Evolutionary conservation across 2,113 vertebrate genomes (phyloP).

Genomic region (Phrynocephalus versicolor): DNA sequence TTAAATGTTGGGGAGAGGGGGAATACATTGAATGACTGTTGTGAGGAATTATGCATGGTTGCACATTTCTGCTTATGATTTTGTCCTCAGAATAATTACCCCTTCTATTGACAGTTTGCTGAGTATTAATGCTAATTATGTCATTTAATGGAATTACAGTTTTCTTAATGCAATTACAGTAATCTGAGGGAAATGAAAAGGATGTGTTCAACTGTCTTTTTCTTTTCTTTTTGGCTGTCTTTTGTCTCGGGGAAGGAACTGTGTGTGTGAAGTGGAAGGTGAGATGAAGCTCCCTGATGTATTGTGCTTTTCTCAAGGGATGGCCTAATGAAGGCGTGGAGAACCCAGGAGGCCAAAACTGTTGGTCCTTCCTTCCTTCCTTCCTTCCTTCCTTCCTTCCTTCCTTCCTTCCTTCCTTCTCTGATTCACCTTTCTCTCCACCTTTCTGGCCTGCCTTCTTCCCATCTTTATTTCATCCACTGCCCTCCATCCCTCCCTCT

Average conservation of each 20-base stretch:
- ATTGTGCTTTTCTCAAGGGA: background rate
- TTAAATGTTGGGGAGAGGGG: too few species aligned
- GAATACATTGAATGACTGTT: conserved; percentile 65
- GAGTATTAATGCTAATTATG: conserved; percentile 80
- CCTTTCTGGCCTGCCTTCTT: too few species aligned
- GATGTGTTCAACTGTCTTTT: conserved; percentile 43
- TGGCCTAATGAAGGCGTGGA: too few species aligned
- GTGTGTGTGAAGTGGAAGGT: background rate
- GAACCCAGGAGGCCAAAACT: too few species aligned
- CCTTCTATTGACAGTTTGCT: conserved; percentile 78
- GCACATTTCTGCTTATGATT: conserved; percentile 69
- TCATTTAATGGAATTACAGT: conserved; percentile 80
- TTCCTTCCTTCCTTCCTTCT: too few species aligned
- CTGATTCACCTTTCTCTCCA: too few species aligned
- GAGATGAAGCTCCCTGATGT: background rate
- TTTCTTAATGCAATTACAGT: conserved; percentile 75
- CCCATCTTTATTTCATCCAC: too few species aligned
- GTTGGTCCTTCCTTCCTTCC: too few species aligned
- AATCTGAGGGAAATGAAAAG: conserved; percentile 70
- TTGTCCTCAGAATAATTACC: conserved; percentile 75
- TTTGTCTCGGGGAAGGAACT: background rate
- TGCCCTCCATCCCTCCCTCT: too few species aligned
- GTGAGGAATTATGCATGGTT: conserved; percentile 73
- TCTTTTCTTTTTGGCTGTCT: background rate
- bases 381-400: too few species aligned